Base-by-base conservation (phyloP, 2,113 vertebrate genomes). In the Pontoporia blainvillei region DNA sequence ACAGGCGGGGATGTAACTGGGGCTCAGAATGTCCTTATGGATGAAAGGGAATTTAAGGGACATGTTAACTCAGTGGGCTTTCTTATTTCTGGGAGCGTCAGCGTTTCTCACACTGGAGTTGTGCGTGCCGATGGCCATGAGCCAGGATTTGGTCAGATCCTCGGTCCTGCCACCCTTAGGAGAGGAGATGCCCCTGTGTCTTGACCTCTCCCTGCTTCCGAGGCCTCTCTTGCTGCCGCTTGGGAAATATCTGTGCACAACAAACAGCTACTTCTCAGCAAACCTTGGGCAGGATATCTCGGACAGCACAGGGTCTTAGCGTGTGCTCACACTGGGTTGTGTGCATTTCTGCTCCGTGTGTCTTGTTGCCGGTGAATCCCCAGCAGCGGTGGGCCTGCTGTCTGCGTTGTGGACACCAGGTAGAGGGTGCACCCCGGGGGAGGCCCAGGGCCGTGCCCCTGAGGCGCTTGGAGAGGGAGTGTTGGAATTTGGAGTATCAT, bases 311-410 rank as follows among this genome's bases (percentile, higher is more conserved):
- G 8, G 8, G 15, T 46, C 41, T 6, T 20, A 20, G 44, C 9
- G 9, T 76, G 17, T 34, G 29, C 29, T 29, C 1, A 0, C 31
- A 1, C 44, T 21, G 29, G 17, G 2, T 0, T 49, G 44, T 76
- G 73, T 34, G 44, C 2, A 1, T 9, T 23, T 46, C 72, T 2
- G 0, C 72, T 29, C 44, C 0, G 1, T 34, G 73, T 0, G 0
- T 34, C 73, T 44, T 21, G 75, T 20, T 14, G 34, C 75, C 6
- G 12, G 31, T 4, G 6, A 23, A 14, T n/a, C 46, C 46, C 75
- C 75, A n/a, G 34, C 1, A 0, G 46, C 6, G 3, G 34, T 54
- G 75, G 31, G 49, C 46, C 46, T 52, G n/a, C 34, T 20, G 46
- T 52, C 6, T n/a, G 18, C 34, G 31, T n/a, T 18, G 1, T 6